Base-by-base conservation (phyloP, 2,888 invertebrate genomes). In the Entomobrya proxima region DNA sequence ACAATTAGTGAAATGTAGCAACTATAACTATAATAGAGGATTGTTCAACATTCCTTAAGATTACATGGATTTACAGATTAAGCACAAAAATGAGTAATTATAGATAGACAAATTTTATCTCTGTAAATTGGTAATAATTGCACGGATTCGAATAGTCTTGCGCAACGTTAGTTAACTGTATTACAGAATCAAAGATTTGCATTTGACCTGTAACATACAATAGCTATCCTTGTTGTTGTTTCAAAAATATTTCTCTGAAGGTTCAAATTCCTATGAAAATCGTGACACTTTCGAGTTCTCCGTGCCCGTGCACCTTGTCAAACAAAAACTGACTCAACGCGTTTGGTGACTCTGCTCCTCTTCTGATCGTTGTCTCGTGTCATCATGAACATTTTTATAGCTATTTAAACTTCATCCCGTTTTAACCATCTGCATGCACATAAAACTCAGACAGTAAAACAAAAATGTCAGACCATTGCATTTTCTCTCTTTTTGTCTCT, bases 311-410 rank as follows among this genome's bases (percentile, higher is more conserved):
- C 18, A 18, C 18, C 52, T 18, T 13, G 67, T 24, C 24, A 40
- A 24, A 44, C 67, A 67, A 67, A n/a, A 67, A 67, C 67, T 67
- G 67, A 67, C 40, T 67, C 24, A 55, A 55, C 67, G 44, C 67
- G 67, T 67, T 67, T 67, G 37, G 24, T 24, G 67, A 67, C 67
- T 67, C 67, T 37, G 21, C 67, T 37, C 18, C 67, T 40, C 40
- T 21, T 47, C 44, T 11, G 67, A 67, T 67, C 40, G 24, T 40
- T 67, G 67, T 67, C 67, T 67, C 67, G 67, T 67, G 67, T 67
- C 44, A 67, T 67, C 9, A n/a, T n/a, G n/a, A n/a, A 21, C 13
- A 40, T 67, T 67, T 67, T 55, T 67, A 67, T 67, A 67, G 24
- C 40, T 44, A 21, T 40, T 40, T 44, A 67, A 4, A 27, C 67